Evolutionary conservation across 2,797 vertebrate species (phyloP), one percentile per base, ranked within the genome.

Genomic region (Leptoclinus maculatus): DNA sequence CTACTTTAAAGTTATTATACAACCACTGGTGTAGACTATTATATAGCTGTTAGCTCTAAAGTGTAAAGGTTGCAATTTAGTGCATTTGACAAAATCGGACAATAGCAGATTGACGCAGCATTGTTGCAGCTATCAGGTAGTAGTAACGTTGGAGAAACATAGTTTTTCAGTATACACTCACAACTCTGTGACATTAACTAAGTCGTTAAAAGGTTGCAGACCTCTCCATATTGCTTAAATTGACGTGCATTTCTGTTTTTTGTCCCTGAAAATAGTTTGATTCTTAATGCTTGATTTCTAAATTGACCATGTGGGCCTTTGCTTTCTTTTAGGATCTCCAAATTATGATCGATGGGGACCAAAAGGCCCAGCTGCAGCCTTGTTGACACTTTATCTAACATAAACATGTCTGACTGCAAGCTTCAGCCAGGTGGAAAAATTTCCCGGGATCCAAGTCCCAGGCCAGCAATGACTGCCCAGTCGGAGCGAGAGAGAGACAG

Each of bases 291-390:
- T 7, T 39, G 23, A 64, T 74, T 73, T 82, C 41, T 59, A 45
- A 74, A 64, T 51, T 79, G 49, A 78, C 66, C 21, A 51, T 58
- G 16, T 79, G 43, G 36, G 69, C 47, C 59, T 51, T 78, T 80
- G 16, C 66, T 85, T 2, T 91, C 25, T 91, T 89, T 69, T 77
- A 95, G 95, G 89, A 90, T 87, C 69, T 87, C 70, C 90, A 86
- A 74, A 90, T 73, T 86, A 90, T 95, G 92, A 72, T 86, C 77
- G 62, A 95, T 95, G 94, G 94, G 88, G 85, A 95, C 92, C 73
- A 94, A 91, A 93, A 91, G 86, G 67, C 85, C 86, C 88, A 92
- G 77, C 82, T 83, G 83, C 87, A 89, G 67, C 77, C 64, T 86
- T 36, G 86, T 90, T 75, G 88, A 95, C 83, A 90, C 86, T 71